Percentiles rank a stretch among this genome's conserved stretches.
phyloP scores from a whole-genome alignment of 2,113 vertebrate genomes.

The Takifugu flavidus region DNA sequence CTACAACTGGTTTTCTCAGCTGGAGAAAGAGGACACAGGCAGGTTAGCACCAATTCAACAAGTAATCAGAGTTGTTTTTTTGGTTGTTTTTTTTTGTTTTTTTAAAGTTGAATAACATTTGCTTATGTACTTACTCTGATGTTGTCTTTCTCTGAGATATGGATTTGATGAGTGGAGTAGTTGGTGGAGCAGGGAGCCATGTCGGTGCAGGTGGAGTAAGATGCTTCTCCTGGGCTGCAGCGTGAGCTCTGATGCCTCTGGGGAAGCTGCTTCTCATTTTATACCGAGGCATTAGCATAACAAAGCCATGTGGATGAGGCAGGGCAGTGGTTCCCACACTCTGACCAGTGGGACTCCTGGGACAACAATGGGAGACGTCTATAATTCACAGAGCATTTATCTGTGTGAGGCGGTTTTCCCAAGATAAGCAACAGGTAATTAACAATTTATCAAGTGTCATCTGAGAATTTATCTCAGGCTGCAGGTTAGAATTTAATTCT shows the following conservation, averaged over 20 bases:
- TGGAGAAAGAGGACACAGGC: slow-evolving; percentile 36
- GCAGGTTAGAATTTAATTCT: slow-evolving; percentile 10
- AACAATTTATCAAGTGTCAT: slow-evolving; percentile 35
- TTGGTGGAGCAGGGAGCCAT: slow-evolving; percentile 66
- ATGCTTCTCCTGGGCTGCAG: slow-evolving; percentile 37
- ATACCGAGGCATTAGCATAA: slow-evolving; percentile 76
- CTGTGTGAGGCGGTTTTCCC: slow-evolving; percentile 63
- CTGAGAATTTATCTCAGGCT: slow-evolving; percentile 7
- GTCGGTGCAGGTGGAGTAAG: slow-evolving; percentile 31
- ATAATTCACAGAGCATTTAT: slow-evolving; percentile 68
- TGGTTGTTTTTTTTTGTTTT: neutral
- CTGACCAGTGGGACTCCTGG: slow-evolving; percentile 69
- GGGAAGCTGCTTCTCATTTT: slow-evolving; percentile 60
- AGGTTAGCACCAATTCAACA: neutral
- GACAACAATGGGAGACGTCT: slow-evolving; percentile 71
- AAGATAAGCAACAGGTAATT: slow-evolving; percentile 69
- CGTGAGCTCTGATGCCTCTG: slow-evolving; percentile 51
- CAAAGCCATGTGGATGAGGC: slow-evolving; percentile 77
- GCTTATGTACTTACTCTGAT: slow-evolving; percentile 57
- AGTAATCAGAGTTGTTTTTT: neutral
- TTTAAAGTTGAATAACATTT: neutral
- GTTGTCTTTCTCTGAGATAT: slow-evolving; percentile 58
- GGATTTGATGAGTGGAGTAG: slow-evolving; percentile 44
- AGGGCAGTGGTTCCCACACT: slow-evolving; percentile 80
- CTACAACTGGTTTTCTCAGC: slow-evolving; percentile 85